Base-by-base conservation (phyloP, 1,140 invertebrate genomes). In the Coenobita brevimanus region DNA sequence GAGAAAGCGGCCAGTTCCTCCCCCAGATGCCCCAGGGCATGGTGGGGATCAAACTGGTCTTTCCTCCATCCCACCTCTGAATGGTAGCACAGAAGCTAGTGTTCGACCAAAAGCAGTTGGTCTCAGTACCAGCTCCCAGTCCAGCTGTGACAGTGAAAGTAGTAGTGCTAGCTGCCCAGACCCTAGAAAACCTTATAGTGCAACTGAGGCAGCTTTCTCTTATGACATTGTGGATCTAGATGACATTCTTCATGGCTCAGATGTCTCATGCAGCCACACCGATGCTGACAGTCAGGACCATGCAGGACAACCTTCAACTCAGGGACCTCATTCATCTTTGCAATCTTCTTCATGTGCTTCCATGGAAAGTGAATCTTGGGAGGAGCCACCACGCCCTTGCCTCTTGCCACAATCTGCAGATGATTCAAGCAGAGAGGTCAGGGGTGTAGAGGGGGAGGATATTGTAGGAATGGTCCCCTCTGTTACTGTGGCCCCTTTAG, bases 401-500 rank as follows among this genome's bases (percentile, higher is more conserved):
- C 57, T 41, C 33, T 30, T 76, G 46, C 30, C 36, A 24, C 54
- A 46, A 36, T 6, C 69, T 41, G 10, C 60, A 36, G 86, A 88
- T 41, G 80, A 88, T 27, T 21, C 83, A 15, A 73, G 33, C n/a
- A 41, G 38, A 46, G 17, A 17, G 60, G 15, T 41, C 24, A 43
- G 30, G 8, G 54, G 46, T 0, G 21, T 83, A 8, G 64, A 88
- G 10, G 90, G 90, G 33, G 89, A 82, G 46, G 82, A 83, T 24
- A 85, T 81, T 62, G 90, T 87, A 76, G 91, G 89, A 88, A n/a
- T n/a, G n/a, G 90, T 83, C 27, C 24, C 75, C 21, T 41, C 62
- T 73, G 54, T 43, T 15, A 83, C 84, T 24, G 91, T 91, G 21
- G 94, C 94, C 13, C 94, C 94, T 13, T 91, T 95, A 80, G 94